A percentile compares a stretch with the other conserved stretches of the same genome.
These are phyloP conservation scores for Vulpes lagopus DNA, from an alignment of 2,113 vertebrate genomes.

Conservation along the genomic window DNA sequence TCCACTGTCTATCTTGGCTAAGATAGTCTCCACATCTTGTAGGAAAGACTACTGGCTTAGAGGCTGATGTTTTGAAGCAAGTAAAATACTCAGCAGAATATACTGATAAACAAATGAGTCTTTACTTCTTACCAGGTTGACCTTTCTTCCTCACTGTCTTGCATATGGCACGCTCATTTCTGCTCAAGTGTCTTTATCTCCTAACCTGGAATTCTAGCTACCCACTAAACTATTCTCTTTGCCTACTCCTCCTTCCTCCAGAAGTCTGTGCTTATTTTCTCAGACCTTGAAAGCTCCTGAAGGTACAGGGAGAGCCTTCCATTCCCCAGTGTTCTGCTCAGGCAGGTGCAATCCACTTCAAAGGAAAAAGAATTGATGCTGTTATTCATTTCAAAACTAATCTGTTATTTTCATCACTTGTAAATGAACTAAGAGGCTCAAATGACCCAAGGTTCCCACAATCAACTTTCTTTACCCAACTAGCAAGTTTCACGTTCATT, in stretches of 20 bases:
- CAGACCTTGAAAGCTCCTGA: background rate
- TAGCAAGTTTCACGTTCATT: slow-evolving; percentile 23
- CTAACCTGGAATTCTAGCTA: background rate
- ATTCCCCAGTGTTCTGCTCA: background rate
- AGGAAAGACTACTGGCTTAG: background rate
- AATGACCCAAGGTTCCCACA: background rate
- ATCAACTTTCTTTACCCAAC: slow-evolving; percentile 19
- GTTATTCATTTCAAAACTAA: slow-evolving; percentile 41
- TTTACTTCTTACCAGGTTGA: background rate
- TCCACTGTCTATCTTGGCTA: background rate
- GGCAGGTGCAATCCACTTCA: background rate
- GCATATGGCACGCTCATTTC: background rate
- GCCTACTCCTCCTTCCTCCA: background rate
- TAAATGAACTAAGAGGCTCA: slow-evolving; percentile 42
- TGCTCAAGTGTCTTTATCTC: background rate
- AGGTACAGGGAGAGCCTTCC: background rate
- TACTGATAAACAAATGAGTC: background rate
- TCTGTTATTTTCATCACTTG: slow-evolving; percentile 3
- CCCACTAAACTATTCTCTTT: background rate
- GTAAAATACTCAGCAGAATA: background rate
- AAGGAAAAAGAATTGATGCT: background rate
- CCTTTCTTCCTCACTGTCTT: background rate
- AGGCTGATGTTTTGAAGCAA: background rate
- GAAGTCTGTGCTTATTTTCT: background rate
- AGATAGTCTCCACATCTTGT: background rate